Conservation (phyloP, 2,888 invertebrate species). For the Elmis aenea region DNA sequence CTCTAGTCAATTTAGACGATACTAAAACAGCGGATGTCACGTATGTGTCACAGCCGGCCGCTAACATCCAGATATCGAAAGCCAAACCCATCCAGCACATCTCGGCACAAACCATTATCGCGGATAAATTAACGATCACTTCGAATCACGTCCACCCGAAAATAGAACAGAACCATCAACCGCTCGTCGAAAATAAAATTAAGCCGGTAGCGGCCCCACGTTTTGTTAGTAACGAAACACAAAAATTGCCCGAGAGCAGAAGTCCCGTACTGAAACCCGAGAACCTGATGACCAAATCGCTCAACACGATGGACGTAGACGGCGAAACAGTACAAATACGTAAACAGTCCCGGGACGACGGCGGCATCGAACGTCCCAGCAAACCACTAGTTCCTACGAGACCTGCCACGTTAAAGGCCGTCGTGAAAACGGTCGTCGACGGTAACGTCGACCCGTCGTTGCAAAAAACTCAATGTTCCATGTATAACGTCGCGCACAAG, state of each 20-base stretch:
- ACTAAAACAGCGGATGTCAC: conserved; percentile 40
- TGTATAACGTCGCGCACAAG: conserved; percentile 66
- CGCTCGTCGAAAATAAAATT: conserved; percentile 13
- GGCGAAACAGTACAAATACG: conserved; percentile 52
- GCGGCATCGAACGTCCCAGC: conserved; percentile 46
- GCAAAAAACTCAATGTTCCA: conserved; percentile 59
- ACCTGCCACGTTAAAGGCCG: conserved; percentile 59
- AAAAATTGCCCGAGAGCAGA: conserved; percentile 23
- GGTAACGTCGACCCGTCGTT: conserved; percentile 46
- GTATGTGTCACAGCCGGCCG: conserved; percentile 23
- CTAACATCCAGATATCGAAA: conserved; percentile 28
- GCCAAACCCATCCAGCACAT: conserved; percentile 36
- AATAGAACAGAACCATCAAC: conserved; percentile 31
- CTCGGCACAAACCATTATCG: conserved; percentile 48
- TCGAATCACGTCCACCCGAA: conserved; percentile 46
- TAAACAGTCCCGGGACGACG: conserved; percentile 37
- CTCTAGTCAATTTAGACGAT: conserved; percentile 54
- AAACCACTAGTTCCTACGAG: conserved; percentile 81
- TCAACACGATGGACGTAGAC: conserved; percentile 28
- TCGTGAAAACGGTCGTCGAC: conserved; percentile 49
- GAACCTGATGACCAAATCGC: conserved; percentile 32
- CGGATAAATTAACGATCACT: conserved; percentile 47
- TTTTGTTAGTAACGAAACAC: conserved; percentile 29
- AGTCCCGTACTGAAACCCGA: conserved; percentile 5
- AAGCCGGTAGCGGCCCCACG: conserved; percentile 54